Conservation (phyloP, 2,888 invertebrate species). For the Lycophotia porphyrea region DNA sequence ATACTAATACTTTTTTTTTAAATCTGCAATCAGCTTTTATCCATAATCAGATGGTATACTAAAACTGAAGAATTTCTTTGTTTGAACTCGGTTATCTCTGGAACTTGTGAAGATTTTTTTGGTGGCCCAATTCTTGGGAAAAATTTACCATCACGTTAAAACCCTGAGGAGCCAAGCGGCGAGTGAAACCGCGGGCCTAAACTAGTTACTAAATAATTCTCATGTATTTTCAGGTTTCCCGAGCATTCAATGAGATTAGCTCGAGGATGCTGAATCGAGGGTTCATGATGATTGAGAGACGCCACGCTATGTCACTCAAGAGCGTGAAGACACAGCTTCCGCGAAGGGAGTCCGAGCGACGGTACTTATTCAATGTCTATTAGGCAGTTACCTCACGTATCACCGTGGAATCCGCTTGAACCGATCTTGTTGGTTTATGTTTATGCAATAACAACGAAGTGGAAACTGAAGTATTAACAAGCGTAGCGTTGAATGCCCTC, state of each 20-base stretch:
- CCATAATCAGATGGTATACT: too few species aligned
- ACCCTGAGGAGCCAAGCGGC: too few species aligned
- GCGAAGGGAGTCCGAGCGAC: slow-evolving; percentile 96
- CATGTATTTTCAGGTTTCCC: slow-evolving; percentile 92
- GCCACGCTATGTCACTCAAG: slow-evolving; percentile 94
- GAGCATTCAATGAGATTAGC: slow-evolving; percentile 93
- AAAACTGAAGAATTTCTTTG: too few species aligned
- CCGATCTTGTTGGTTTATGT: background rate
- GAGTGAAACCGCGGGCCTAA: background rate
- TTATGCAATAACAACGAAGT: background rate
- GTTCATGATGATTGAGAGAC: slow-evolving; percentile 94
- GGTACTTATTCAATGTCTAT: slow-evolving; percentile 77
- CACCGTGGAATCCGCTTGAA: background rate
- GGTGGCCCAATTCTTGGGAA: too few species aligned
- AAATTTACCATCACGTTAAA: too few species aligned
- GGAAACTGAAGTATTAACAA: background rate
- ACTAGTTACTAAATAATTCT: background rate
- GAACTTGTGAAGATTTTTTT: too few species aligned
- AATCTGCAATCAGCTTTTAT: too few species aligned
- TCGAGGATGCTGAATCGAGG: slow-evolving; percentile 95
- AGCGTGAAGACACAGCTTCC: slow-evolving; percentile 95
- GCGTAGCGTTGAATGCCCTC: background rate
- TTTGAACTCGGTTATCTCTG: too few species aligned
- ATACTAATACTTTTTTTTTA: too few species aligned
- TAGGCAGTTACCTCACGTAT: background rate